Conservation (phyloP, 2,888 invertebrate genomes). For the Schizotus pectinicornis region DNA sequence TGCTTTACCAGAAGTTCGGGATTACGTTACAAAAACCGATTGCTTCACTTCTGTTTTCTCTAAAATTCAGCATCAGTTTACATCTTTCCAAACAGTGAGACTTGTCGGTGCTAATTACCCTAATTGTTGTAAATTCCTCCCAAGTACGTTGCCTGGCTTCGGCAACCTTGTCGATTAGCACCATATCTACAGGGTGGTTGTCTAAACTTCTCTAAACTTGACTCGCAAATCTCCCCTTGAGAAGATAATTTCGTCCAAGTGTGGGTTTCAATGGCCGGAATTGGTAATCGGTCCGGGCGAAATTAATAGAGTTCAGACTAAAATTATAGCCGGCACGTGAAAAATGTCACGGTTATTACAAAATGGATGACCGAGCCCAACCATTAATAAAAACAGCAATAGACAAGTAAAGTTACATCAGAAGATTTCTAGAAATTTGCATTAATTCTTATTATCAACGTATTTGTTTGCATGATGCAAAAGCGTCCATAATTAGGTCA, state of each 20-base stretch:
- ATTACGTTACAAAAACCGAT: no score
- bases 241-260: no score
- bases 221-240: no score
- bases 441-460: slow-evolving; percentile 5
- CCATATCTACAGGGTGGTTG: no score
- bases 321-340: neutral
- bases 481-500: slow-evolving; percentile 19
- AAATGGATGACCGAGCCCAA: neutral
- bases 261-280: no score
- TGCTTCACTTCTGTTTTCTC: no score
- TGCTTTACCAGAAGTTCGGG: no score
- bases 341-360: slow-evolving; percentile 10
- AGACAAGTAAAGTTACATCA: slow-evolving; percentile 18
- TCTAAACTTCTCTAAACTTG: no score
- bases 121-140: neutral
- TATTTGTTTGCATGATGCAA: slow-evolving; percentile 23
- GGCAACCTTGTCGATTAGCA: neutral
- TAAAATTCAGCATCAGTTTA: neutral
- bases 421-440: slow-evolving; percentile 9
- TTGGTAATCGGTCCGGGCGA: no score
- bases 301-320: neutral
- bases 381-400: slow-evolving; percentile 15
- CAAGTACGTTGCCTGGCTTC: neutral
- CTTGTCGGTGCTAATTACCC: neutral
- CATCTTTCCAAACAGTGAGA: no score